Conservation (phyloP, 2,888 invertebrate genomes). For the Spodoptera littoralis region DNA sequence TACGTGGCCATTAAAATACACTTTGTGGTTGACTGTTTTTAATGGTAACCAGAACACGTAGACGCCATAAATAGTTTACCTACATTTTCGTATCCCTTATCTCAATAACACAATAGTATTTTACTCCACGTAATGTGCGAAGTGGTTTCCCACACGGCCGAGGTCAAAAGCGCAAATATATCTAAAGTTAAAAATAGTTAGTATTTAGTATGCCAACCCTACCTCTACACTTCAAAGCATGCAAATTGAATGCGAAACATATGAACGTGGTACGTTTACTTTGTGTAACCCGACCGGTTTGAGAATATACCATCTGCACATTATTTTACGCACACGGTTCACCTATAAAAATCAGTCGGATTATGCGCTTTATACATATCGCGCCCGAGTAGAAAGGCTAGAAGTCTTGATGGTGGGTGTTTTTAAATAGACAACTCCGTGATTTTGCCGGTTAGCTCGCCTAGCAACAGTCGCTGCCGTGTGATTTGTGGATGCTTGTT, state of each 20-base stretch:
- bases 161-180: slow-evolving; percentile 58
- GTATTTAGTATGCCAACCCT: slow-evolving; percentile 75
- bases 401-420: slow-evolving; percentile 20
- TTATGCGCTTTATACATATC: slow-evolving; percentile 47
- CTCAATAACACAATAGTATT: slow-evolving; percentile 28
- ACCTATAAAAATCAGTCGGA: slow-evolving; percentile 57
- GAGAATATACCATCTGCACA: slow-evolving; percentile 19
- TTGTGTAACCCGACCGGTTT: slow-evolving; percentile 56
- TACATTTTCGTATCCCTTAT: slow-evolving; percentile 19
- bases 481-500: slow-evolving; percentile 49
- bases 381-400: slow-evolving; percentile 48
- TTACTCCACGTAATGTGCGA: slow-evolving; percentile 13
- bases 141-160: slow-evolving; percentile 49
- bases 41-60: slow-evolving; percentile 13
- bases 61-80: slow-evolving; percentile 13
- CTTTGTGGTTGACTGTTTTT: slow-evolving; percentile 28
- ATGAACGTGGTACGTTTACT: slow-evolving; percentile 59
- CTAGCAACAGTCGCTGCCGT: slow-evolving; percentile 63
- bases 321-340: slow-evolving; percentile 3
- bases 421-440: slow-evolving; percentile 39
- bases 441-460: slow-evolving; percentile 59
- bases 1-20: slow-evolving; percentile 14
- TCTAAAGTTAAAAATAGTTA: slow-evolving; percentile 66
- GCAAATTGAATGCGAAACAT: slow-evolving; percentile 71
- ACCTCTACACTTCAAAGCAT: slow-evolving; percentile 66